Conservation (phyloP, 2,888 invertebrate species). For the Lysandra bellargus region DNA sequence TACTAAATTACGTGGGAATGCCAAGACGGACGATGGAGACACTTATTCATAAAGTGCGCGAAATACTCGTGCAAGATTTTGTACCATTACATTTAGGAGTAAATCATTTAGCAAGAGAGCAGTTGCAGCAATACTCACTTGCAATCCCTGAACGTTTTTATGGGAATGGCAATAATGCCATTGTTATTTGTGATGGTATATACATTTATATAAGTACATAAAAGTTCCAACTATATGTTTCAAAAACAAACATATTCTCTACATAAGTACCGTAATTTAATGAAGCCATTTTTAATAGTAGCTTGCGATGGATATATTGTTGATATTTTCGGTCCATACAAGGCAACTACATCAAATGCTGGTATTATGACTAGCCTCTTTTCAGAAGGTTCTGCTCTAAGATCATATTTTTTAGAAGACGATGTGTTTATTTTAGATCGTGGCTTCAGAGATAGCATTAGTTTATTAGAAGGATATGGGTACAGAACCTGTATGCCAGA, state of each 20-base stretch:
- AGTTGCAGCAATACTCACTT: neutral
- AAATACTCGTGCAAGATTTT: neutral
- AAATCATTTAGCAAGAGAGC: neutral
- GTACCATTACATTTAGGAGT: neutral
- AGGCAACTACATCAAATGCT: slow-evolving; percentile 8
- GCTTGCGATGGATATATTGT: slow-evolving; percentile 1
- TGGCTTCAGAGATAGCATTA: too few species aligned
- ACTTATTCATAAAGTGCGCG: neutral
- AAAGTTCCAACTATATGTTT: neutral
- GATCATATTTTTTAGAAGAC: too few species aligned
- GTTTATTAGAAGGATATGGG: too few species aligned
- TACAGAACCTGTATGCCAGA: too few species aligned
- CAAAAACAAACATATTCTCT: slow-evolving; percentile 22
- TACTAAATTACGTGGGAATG: too few species aligned
- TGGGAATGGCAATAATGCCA: neutral
- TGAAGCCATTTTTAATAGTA: slow-evolving; percentile 15
- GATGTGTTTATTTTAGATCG: too few species aligned
- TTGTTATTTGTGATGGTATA: neutral
- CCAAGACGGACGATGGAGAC: neutral
- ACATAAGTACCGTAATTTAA: neutral
- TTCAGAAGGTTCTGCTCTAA: neutral
- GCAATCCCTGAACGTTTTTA: neutral
- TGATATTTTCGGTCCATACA: neutral
- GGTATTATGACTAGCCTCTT: neutral
- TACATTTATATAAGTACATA: neutral